phyloP scores from a whole-genome alignment of 92 coral and sea anemone species.

The Paramuricea clavata region DNA sequence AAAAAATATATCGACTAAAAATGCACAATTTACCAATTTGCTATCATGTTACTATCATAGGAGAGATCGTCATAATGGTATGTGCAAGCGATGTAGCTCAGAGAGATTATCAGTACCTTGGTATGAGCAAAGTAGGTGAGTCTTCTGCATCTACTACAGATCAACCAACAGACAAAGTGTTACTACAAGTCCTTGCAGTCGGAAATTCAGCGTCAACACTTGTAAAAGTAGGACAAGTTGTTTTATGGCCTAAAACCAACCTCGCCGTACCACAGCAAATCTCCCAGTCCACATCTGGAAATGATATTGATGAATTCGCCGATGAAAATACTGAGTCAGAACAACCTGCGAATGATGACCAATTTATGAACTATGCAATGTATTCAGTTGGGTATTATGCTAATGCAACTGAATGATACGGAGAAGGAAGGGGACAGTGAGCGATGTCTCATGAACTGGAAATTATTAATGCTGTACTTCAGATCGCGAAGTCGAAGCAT shows the following conservation, averaged over 20 bases:
- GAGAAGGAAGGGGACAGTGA: slow-evolving; percentile 74
- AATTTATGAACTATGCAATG: slow-evolving; percentile 63
- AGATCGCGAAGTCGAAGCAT: slow-evolving; percentile 38
- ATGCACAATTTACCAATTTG: too few species aligned
- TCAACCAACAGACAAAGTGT: slow-evolving; percentile 30
- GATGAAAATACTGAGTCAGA: not conserved
- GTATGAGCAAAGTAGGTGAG: slow-evolving; percentile 47
- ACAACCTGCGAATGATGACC: not conserved
- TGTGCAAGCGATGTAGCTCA: not conserved
- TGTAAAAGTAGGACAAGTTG: slow-evolving; percentile 58
- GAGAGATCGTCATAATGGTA: slow-evolving; percentile 17
- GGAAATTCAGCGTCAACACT: slow-evolving; percentile 58
- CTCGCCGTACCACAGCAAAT: not conserved
- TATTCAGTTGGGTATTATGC: slow-evolving; percentile 54
- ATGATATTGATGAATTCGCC: too few species aligned
- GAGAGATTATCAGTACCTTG: slow-evolving; percentile 26
- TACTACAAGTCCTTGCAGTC: slow-evolving; percentile 7
- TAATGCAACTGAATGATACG: slow-evolving; percentile 74
- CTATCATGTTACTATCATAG: not conserved
- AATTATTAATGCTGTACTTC: slow-evolving; percentile 70
- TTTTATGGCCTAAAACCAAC: slow-evolving; percentile 68
- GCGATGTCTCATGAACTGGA: slow-evolving; percentile 44
- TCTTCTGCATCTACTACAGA: not conserved
- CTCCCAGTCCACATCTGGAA: not conserved
- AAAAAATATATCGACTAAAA: too few species aligned